These are phyloP conservation scores for Anthoscopus minutus DNA, from an alignment of 2,113 vertebrate genomes.

Conservation along the genomic window DNA sequence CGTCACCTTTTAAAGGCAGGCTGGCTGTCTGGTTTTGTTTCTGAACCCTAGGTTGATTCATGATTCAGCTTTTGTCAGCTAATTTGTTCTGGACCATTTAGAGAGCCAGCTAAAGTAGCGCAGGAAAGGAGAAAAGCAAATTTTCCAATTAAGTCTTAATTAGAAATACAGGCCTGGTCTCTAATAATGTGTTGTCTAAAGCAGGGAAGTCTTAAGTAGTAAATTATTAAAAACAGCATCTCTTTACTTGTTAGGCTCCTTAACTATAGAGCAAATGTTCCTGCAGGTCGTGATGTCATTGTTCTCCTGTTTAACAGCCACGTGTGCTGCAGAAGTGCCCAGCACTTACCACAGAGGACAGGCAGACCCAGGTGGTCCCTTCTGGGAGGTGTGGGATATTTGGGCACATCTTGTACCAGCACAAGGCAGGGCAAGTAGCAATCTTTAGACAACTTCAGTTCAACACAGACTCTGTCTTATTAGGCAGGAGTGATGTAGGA, in stretches of 20 bases:
- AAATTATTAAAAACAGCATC: neutral
- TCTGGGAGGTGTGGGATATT: neutral
- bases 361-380: neutral
- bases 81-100: neutral
- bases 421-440: neutral
- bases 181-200: neutral
- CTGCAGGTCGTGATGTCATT: neutral
- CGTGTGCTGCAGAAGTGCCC: rapidly evolving
- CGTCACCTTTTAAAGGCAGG: neutral
- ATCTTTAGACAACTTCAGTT: neutral
- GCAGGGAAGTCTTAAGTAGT: neutral
- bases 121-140: neutral
- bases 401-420: neutral
- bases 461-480: neutral
- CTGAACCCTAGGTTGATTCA: neutral
- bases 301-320: neutral
- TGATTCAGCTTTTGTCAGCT: neutral
- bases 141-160: neutral
- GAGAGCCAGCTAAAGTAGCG: neutral
- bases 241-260: neutral
- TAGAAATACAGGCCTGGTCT: neutral
- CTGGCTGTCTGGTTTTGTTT: neutral
- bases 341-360: neutral
- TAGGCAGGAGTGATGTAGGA: neutral
- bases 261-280: neutral